Percentiles rank a stretch among this genome's conserved stretches.
Evolutionary conservation across 2,113 vertebrate genomes (phyloP).

Genomic region (Ploceus nigricollis): DNA sequence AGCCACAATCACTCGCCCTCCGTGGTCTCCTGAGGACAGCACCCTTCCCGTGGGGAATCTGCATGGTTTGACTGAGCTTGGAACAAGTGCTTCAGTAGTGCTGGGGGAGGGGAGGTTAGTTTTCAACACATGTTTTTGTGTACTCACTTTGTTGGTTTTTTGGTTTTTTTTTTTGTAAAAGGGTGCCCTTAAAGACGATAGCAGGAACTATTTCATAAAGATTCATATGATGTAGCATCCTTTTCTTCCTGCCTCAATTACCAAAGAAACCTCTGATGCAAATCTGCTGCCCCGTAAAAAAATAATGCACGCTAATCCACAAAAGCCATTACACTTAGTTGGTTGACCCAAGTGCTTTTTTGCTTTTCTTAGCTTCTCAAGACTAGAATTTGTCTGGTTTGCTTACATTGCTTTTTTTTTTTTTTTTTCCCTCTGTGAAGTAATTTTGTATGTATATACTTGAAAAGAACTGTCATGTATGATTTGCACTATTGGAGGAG

Average conservation of each 20-base stretch:
- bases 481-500: slow-evolving; percentile 86
- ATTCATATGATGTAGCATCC: slow-evolving; percentile 68
- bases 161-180: slow-evolving; percentile 53
- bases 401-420: slow-evolving; percentile 9
- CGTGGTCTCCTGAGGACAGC: slow-evolving; percentile 86
- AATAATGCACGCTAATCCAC: slow-evolving; percentile 42
- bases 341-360: slow-evolving; percentile 68
- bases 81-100: slow-evolving; percentile 74
- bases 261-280: slow-evolving; percentile 92
- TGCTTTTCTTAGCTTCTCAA: slow-evolving; percentile 67
- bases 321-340: slow-evolving; percentile 69
- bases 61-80: slow-evolving; percentile 81
- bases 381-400: slow-evolving; percentile 55
- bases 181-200: slow-evolving; percentile 73
- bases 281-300: slow-evolving; percentile 67
- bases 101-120: slow-evolving; percentile 62
- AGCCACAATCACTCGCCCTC: slow-evolving; percentile 95
- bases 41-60: slow-evolving; percentile 7
- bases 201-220: slow-evolving; percentile 72
- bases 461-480: slow-evolving; percentile 85
- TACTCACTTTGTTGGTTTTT: slow-evolving; percentile 61
- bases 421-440: slow-evolving; percentile 53
- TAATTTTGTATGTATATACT: slow-evolving; percentile 79
- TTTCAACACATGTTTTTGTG: slow-evolving; percentile 54
- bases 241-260: slow-evolving; percentile 83